Evolutionary conservation across 2,797 vertebrate species (phyloP).

Genomic region (Falco columbarius): DNA sequence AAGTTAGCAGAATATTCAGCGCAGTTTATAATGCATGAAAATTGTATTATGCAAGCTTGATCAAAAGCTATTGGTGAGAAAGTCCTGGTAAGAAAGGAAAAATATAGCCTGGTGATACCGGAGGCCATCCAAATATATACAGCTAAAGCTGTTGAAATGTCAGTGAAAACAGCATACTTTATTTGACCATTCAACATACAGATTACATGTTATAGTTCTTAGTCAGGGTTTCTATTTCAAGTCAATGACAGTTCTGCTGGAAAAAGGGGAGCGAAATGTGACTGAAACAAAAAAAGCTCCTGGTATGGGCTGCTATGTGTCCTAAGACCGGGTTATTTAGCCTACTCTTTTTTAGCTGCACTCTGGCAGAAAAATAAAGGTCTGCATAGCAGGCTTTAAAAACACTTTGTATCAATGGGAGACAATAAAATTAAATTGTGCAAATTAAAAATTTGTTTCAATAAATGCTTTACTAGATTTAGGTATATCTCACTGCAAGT

Average conservation of each 20-base stretch:
- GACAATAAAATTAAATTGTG: background rate
- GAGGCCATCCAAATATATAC: background rate
- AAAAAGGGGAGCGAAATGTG: background rate
- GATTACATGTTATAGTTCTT: background rate
- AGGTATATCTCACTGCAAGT: background rate
- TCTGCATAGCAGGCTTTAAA: background rate
- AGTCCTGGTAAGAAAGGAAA: slow-evolving; percentile 39
- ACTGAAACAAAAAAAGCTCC: background rate
- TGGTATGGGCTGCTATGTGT: background rate
- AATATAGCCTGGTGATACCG: background rate
- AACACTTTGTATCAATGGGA: background rate
- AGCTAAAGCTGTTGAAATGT: slow-evolving; percentile 11
- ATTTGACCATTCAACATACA: background rate
- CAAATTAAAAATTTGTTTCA: background rate
- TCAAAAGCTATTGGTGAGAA: slow-evolving; percentile 23
- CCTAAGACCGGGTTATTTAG: background rate
- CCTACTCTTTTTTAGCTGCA: background rate
- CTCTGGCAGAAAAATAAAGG: background rate
- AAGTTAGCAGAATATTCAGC: slow-evolving; percentile 63
- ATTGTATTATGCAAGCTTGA: slow-evolving; percentile 58
- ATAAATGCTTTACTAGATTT: background rate
- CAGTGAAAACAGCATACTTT: background rate
- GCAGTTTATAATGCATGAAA: slow-evolving; percentile 52
- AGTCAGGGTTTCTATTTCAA: background rate
- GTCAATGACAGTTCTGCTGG: background rate